Percentiles rank a stretch among this genome's conserved stretches.
Evolutionary conservation across 2,113 vertebrate genomes (phyloP).

Genomic region (Hippocampus abdominalis): DNA sequence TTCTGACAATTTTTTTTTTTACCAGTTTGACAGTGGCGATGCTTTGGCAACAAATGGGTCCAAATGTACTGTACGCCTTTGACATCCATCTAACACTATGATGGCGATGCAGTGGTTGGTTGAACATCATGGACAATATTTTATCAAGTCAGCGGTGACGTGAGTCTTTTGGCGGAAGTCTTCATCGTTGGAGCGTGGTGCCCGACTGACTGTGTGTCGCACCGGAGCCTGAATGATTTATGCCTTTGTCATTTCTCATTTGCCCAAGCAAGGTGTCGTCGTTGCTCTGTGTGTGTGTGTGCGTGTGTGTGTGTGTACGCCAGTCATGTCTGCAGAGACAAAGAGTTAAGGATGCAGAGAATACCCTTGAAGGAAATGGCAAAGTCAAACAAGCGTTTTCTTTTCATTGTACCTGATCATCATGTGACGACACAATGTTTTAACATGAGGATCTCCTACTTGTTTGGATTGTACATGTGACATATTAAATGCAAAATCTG

Average conservation of each 20-base stretch:
- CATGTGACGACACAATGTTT: neutral
- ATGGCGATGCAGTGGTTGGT: constrained; percentile 6
- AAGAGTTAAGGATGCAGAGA: constrained; percentile 42
- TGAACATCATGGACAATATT: constrained; percentile 19
- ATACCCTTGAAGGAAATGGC: constrained; percentile 60
- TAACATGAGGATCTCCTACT: neutral
- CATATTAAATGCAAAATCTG: neutral
- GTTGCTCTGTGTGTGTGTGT: constrained; percentile 62
- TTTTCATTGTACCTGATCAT: neutral
- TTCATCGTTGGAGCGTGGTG: constrained; percentile 54
- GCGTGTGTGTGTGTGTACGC: constrained; percentile 38
- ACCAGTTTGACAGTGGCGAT: neutral
- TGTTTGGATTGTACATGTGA: neutral
- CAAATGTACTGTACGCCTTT: neutral
- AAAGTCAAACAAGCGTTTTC: constrained; percentile 54
- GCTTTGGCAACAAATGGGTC: neutral
- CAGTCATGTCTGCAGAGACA: constrained; percentile 53
- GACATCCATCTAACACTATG: neutral
- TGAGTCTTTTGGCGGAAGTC: constrained; percentile 34
- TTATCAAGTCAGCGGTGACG: constrained; percentile 24
- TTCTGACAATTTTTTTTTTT: too few species aligned
- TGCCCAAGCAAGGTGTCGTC: constrained; percentile 72
- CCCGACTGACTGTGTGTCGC: constrained; percentile 48
- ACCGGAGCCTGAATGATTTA: constrained; percentile 73
- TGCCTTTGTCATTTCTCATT: constrained; percentile 77